Evolutionary conservation across 2,797 vertebrate genomes (phyloP), one percentile per base, ranked within the genome.

Genomic region (Gallinago stenura): DNA sequence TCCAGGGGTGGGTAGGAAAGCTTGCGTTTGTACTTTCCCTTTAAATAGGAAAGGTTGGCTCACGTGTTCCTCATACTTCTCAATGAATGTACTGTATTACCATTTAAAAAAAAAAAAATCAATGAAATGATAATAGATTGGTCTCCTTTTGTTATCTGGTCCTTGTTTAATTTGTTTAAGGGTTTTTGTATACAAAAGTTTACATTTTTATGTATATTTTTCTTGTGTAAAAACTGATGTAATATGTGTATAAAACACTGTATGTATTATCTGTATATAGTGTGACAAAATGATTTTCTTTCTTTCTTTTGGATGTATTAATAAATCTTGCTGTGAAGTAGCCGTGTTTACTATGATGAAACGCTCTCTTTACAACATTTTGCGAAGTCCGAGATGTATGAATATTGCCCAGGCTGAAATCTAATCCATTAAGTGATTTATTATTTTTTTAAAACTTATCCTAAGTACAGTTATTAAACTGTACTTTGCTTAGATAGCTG

Each of bases 171-270:
- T 99, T 99, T 99, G 99, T 99, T 99, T 99, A 99, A 99, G 99
- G 99, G 99, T 99, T 99, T 99, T 99, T 99, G 99, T 99, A 99
- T 99, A 99, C 99, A 99, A 98, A 99, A 98, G 99, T 99, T 99
- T 99, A 99, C 99, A 99, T 99, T 99, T 99, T 99, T 99, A 99
- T 99, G 99, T 99, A 99, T 99, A 99, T 99, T 99, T 99, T 99
- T 99, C 99, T 99, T 99, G 99, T 99, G 99, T 99, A 99, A 99
- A 99, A 99, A 99, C 97, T 98, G 95, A 99, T 99, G 99, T 99
- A 99, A 99, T 99, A 99, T 99, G 99, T 99, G 99, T 99, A 99
- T 99, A 99, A 98, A 99, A 99, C 99, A 99, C 99, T 99, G 99
- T 99, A 99, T 99, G 99, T 99, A 99, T 99, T 99, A 99, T 99